phyloP scores from a whole-genome alignment of 1,140 invertebrate genomes.

The Anastrepha obliqua region DNA sequence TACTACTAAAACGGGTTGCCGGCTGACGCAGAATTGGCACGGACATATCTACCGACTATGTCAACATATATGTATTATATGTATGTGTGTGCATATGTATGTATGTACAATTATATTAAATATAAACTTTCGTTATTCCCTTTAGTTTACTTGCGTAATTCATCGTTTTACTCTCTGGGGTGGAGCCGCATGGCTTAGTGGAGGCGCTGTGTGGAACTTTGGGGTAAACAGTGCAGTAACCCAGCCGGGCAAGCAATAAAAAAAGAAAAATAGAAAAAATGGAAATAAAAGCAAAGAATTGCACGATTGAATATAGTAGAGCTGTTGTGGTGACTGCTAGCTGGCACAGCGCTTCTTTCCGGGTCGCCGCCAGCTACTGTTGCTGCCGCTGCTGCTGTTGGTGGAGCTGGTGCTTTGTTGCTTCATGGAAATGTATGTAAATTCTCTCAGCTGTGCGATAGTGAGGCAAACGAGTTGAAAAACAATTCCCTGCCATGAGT shows the following conservation, averaged over 20 bases:
- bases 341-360: not conserved
- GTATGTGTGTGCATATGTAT: not conserved
- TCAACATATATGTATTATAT: too few relatives aligned
- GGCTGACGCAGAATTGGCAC: not conserved
- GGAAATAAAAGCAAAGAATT: not conserved
- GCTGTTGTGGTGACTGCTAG: not conserved
- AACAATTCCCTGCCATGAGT: not conserved
- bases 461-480: not conserved
- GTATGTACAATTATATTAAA: not conserved
- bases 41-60: too few relatives aligned
- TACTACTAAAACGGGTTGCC: not conserved
- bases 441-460: not conserved
- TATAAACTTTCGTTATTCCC: not conserved
- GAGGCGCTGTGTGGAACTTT: not conserved
- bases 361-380: not conserved
- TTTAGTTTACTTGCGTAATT: constrained; percentile 29
- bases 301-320: not conserved
- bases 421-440: too few relatives aligned
- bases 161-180: not conserved
- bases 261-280: not conserved
- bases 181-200: not conserved
- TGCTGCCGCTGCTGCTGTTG: not conserved
- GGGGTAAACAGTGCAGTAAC: not conserved
- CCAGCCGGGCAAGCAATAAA: not conserved
- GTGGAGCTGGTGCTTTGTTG: too few relatives aligned